Evolutionary conservation across 2,113 vertebrate species (phyloP), one percentile per base, ranked within the genome.

Genomic region (Tiliqua scincoides): DNA sequence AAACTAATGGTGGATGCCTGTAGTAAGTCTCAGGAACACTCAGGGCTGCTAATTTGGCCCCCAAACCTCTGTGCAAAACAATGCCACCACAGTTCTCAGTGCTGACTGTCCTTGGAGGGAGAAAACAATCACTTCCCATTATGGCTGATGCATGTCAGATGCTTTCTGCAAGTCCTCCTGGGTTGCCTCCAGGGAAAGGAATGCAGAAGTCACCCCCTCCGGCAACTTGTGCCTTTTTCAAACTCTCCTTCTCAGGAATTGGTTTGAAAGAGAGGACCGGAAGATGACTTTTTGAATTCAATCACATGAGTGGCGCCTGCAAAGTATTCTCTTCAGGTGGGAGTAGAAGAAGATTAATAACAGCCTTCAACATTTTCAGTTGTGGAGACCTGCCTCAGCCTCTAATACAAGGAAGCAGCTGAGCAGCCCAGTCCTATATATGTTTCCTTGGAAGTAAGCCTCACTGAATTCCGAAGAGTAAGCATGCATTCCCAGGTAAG

Each of bases 81-180:
- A 77, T 0, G 3, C 20, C 5, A 82, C 4, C 54, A 35, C 0
- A 0, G 0, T 21, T 1, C 0, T 3, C 35, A 12, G n/a, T 82
- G 71, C 43, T 52, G 5, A 0, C 54, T 59, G 75, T 30, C 63
- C 78, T 23, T 70, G 88, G 78, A 59, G 67, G 32, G 6, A 78
- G 3, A 30, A 80, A 62, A 73, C 35, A 32, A 30, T 15, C 77
- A 1, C 59, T 86, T 73, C 54, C 0, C 84, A 5, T 1, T 3
- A 82, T 0, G 1, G 9, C 2, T 21, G 80, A 83, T 82, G 20
- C 75, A 57, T 87, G 63, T 43, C 80, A 40, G 78, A 11, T 54
- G 71, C 85, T 86, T 32, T 82, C 30, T 59, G 82, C 62, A 85
- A 1, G 52, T 79, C 73, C 67, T 73, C 65, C 67, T 0, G 0